These are phyloP conservation scores for Pygoscelis adeliae DNA, from an alignment of 2,113 vertebrate genomes.

Conservation along the genomic window DNA sequence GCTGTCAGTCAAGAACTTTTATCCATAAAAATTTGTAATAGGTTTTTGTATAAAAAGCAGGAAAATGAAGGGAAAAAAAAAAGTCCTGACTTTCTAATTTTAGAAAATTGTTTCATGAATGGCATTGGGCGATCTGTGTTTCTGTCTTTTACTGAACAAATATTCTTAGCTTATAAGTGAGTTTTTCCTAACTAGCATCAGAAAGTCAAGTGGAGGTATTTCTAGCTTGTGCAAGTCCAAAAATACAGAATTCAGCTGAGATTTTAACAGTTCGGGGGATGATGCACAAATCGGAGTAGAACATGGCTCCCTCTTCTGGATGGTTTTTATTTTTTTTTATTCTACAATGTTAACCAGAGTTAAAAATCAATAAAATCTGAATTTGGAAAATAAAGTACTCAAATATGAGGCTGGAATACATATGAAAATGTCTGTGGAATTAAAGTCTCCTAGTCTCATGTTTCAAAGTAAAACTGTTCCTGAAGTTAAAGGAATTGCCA, in stretches of 20 bases:
- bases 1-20: neutral
- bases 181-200: neutral
- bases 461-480: neutral
- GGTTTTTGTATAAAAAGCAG: neutral
- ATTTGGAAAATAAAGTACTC: neutral
- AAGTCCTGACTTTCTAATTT: neutral
- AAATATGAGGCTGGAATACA: neutral
- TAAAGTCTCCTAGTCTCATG: neutral
- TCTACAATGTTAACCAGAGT: neutral
- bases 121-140: neutral
- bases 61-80: neutral
- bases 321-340: neutral
- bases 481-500: neutral
- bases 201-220: neutral
- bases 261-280: neutral
- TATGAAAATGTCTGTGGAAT: neutral
- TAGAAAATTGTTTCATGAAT: neutral
- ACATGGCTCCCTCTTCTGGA: conserved; percentile 4
- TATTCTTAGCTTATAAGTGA: neutral
- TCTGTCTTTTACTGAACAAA: neutral
- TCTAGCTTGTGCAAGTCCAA: neutral
- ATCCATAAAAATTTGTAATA: neutral
- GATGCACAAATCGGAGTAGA: neutral
- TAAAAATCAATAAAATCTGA: neutral
- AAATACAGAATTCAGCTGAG: neutral